phyloP scores from a whole-genome alignment of 2,113 vertebrate species.

The Pipra filicauda region DNA sequence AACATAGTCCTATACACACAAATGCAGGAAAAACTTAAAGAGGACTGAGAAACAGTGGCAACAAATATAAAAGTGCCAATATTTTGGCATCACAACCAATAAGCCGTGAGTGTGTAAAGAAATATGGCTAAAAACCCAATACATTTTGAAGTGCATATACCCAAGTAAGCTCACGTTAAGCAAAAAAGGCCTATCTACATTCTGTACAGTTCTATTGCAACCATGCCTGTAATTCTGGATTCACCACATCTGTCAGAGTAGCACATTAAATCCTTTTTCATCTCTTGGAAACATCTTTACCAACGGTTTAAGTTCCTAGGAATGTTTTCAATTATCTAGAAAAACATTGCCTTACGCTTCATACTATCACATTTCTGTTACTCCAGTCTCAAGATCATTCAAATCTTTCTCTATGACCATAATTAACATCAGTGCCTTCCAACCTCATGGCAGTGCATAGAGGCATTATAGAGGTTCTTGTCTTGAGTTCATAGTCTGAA shows the following conservation, averaged over 20 bases:
- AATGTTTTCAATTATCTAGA: neutral
- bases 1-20: neutral
- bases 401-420: neutral
- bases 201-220: neutral
- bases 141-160: neutral
- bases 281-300: neutral
- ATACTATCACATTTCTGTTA: neutral
- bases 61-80: neutral
- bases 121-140: neutral
- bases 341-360: neutral
- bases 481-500: neutral
- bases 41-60: neutral
- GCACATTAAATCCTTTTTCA: neutral
- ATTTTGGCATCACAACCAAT: neutral
- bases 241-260: neutral
- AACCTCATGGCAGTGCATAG: neutral
- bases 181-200: neutral
- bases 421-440: neutral
- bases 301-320: neutral
- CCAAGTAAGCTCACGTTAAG: neutral
- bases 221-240: neutral
- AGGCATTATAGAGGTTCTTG: neutral
- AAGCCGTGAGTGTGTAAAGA: neutral
- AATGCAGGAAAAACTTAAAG: neutral
- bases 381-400: neutral